These are phyloP conservation scores for Cyanoderma ruficeps DNA, from an alignment of 2,113 vertebrate genomes.

Conservation along the genomic window DNA sequence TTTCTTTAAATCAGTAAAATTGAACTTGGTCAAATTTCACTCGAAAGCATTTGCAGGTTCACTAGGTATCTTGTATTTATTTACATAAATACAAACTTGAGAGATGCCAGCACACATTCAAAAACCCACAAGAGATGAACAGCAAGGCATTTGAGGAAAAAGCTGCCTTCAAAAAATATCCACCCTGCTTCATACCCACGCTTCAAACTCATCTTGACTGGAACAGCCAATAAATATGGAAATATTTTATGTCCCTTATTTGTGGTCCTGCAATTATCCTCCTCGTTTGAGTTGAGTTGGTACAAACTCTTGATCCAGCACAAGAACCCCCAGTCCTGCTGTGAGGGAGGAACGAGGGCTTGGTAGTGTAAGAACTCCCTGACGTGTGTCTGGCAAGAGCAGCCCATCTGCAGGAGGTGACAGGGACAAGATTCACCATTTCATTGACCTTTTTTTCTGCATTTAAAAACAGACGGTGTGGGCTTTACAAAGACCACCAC, in stretches of 20 bases:
- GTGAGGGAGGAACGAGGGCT: neutral
- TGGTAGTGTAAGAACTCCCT: neutral
- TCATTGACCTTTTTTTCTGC: fast-evolving
- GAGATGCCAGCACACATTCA: neutral
- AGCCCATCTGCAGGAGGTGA: neutral
- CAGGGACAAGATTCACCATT: neutral
- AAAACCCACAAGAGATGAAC: neutral
- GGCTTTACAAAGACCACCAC: neutral
- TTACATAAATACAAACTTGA: neutral
- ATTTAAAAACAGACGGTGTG: neutral
- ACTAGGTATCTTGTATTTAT: neutral
- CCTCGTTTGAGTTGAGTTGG: neutral
- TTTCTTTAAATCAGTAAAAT: neutral
- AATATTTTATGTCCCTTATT: neutral
- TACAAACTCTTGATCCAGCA: neutral
- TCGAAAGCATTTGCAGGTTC: neutral
- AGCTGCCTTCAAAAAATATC: neutral
- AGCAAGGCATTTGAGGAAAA: neutral
- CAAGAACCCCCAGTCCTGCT: neutral
- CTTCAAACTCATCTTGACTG: neutral
- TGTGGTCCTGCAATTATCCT: neutral
- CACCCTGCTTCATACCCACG: fast-evolving
- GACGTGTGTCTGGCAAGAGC: neutral
- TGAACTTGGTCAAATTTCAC: neutral
- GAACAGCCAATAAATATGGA: neutral